Base-by-base conservation (phyloP, 2,113 vertebrate genomes). In the Forbesichthys papilliferus region DNA sequence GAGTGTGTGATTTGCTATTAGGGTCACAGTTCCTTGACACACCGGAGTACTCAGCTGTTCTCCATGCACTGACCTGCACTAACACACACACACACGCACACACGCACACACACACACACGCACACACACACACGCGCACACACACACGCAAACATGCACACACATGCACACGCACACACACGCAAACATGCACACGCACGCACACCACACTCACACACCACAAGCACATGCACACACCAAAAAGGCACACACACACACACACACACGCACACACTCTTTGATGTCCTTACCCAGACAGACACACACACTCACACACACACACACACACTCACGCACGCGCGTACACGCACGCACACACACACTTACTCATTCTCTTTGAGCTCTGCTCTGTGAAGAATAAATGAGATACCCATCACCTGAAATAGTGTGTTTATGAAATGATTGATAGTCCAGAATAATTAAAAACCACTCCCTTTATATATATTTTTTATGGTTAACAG, bases 1-100 rank as follows among this genome's bases (percentile, higher is more conserved):
- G 83, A 88, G 87, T 86, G 86, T 85, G 85, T 88, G 85, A 91
- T 88, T 88, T 87, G 88, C 86, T 90, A 86, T 91, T 89, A 87
- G 84, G 87, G 84, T 91, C 88, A 90, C 69, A 34, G 71, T 83
- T 86, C 77, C 76, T 63, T 85, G 72, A 84, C 82, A 84, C 86
- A 84, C 84, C 73, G 10, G 51, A 16, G 18, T 14, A 81, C 89
- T 64, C 78, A 52, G 36, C 36, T 42, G 36, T 42, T 6, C 36
- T 42, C 36, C 36, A 5, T 42, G 5, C 5, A 42, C 36, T 42
- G 36, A 42, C 36, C 36, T 42, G 36, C 48, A 14, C 49, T 34
- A 18, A 33, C 16, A 51, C 42, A 13, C 12, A 16, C 16, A 68
- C 18, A 52, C 55, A 68, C 20, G 36, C 47, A 48, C 14, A 18